phyloP scores from a whole-genome alignment of 1,140 invertebrate species.

The Apolygus lucorum region DNA sequence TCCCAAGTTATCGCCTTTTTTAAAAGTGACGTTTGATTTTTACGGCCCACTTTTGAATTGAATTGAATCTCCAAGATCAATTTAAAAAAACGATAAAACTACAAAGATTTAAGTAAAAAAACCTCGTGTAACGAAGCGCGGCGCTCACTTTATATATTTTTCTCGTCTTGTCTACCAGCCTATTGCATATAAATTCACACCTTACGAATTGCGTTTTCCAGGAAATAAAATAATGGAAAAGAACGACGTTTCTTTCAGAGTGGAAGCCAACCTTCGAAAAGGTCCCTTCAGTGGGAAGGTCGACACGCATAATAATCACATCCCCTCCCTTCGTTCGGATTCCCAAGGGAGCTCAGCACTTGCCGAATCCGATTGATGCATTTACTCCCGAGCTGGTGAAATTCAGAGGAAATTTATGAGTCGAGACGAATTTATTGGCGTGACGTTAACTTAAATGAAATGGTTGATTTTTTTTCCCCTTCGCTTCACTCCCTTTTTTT shows the following conservation, averaged over 20 bases:
- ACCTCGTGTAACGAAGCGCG: too few relatives aligned
- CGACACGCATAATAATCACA: background rate
- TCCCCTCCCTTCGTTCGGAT: background rate
- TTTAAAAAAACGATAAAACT: too few relatives aligned
- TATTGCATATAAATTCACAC: too few relatives aligned
- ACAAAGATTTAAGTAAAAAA: too few relatives aligned
- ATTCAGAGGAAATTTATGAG: background rate
- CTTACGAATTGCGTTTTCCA: too few relatives aligned
- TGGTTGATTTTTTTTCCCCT: background rate
- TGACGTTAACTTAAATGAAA: background rate
- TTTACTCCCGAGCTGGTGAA: background rate
- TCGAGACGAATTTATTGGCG: background rate
- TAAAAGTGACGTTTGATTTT: too few relatives aligned
- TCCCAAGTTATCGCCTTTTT: too few relatives aligned
- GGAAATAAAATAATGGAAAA: background rate
- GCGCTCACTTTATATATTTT: too few relatives aligned
- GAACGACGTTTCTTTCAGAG: background rate
- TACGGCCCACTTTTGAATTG: too few relatives aligned
- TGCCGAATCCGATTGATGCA: background rate
- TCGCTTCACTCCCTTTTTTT: background rate
- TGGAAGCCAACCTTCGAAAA: background rate
- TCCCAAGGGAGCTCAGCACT: background rate
- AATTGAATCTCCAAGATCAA: too few relatives aligned
- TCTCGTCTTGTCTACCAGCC: too few relatives aligned
- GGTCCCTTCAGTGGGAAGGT: background rate